A percentile compares a stretch with the other conserved stretches of the same genome.
phyloP scores from a whole-genome alignment of 2,113 vertebrate genomes.

The Eurystomus gularis region DNA sequence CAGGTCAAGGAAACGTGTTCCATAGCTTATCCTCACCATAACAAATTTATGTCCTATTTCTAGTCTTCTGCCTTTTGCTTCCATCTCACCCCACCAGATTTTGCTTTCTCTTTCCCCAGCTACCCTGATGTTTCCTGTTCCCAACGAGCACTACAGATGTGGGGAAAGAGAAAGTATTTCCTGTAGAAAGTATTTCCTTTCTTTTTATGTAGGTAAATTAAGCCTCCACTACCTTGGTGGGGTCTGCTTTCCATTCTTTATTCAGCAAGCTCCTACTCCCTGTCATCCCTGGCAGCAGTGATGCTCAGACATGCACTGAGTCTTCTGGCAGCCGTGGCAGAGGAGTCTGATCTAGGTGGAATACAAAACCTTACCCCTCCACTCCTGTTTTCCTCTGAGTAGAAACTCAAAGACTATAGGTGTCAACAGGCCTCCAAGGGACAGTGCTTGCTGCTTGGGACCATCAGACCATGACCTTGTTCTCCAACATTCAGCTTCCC shows the following conservation, averaged over 20 bases:
- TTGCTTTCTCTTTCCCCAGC: background rate
- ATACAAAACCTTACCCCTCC: background rate
- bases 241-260: background rate
- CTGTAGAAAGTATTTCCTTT: background rate
- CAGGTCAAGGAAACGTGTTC: background rate
- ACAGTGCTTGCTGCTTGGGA: background rate
- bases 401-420: background rate
- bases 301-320: background rate
- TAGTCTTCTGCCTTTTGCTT: background rate
- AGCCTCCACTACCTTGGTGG: background rate
- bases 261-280: background rate
- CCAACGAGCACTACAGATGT: background rate
- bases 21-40: background rate
- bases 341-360: background rate
- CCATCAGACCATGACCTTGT: background rate
- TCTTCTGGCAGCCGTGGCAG: background rate
- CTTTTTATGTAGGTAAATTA: background rate
- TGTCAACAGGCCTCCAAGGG: background rate
- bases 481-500: background rate
- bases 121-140: background rate
- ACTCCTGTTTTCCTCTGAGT: background rate
- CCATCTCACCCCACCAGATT: background rate
- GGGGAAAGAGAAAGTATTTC: too few relatives aligned
- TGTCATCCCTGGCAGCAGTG: background rate
- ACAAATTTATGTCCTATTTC: background rate